Conservation (phyloP, 2,113 vertebrate species). For the Anoura caudifer region DNA sequence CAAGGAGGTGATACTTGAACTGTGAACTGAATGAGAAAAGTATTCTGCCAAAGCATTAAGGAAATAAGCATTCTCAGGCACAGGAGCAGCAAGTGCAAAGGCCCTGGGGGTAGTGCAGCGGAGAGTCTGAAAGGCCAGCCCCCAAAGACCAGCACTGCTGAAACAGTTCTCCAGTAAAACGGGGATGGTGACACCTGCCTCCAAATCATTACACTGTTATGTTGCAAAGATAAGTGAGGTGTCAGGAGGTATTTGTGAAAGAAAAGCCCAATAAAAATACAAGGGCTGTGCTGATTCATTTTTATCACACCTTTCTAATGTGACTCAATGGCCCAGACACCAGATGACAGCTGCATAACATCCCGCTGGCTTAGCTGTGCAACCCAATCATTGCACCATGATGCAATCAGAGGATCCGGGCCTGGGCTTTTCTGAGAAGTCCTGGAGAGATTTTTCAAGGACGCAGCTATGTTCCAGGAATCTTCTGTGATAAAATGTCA, state of each 20-base stretch:
- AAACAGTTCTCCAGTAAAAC: neutral
- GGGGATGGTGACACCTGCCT: neutral
- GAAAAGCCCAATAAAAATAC: neutral
- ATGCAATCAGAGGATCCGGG: neutral
- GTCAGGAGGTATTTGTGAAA: neutral
- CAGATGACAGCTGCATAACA: neutral
- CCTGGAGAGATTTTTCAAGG: neutral
- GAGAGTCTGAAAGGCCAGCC: neutral
- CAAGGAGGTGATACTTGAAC: neutral
- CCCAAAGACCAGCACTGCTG: neutral
- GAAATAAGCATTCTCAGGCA: neutral
- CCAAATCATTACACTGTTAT: neutral
- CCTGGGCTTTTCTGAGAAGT: slow-evolving; percentile 1
- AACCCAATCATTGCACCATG: neutral
- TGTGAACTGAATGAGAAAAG: neutral
- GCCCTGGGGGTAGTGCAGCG: neutral
- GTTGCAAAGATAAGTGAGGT: neutral
- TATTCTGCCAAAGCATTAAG: neutral
- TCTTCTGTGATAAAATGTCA: neutral
- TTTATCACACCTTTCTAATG: neutral
- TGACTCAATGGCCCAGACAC: neutral
- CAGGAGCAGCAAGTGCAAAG: neutral
- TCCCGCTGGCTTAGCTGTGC: neutral
- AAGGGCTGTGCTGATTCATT: neutral
- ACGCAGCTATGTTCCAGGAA: neutral